Evolutionary conservation across 2,888 invertebrate genomes (phyloP).

Genomic region (Morpho achilles): DNA sequence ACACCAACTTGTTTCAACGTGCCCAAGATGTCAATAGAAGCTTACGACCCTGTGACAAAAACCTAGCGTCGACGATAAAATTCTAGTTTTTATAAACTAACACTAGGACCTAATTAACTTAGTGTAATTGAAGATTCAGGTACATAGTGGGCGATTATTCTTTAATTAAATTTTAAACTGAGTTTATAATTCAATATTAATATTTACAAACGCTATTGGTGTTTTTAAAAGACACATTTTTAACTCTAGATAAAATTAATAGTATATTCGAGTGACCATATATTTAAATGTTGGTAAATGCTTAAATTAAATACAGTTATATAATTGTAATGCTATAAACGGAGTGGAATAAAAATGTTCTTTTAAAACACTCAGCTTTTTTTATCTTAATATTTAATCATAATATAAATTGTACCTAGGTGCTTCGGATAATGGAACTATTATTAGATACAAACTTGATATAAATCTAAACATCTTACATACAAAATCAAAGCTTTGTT

Average conservation of each 20-base stretch:
- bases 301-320: too few relatives aligned
- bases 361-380: constrained; percentile 21
- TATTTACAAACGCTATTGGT: constrained; percentile 55
- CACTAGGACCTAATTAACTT: constrained; percentile 55
- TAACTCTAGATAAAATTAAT: constrained; percentile 1
- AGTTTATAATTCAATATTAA: constrained; percentile 40
- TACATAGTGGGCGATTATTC: constrained; percentile 69
- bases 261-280: neutral
- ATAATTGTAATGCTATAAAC: constrained; percentile 1
- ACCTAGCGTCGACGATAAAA: constrained; percentile 66
- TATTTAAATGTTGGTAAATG: neutral
- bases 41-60: constrained; percentile 68
- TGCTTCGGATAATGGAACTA: constrained; percentile 39
- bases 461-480: neutral
- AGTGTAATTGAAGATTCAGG: constrained; percentile 77
- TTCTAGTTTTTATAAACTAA: constrained; percentile 66
- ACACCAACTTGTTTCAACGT: constrained; percentile 34
- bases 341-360: constrained; percentile 10
- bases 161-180: constrained; percentile 45
- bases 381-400: constrained; percentile 39
- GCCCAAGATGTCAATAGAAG: constrained; percentile 35
- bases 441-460: constrained; percentile 19
- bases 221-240: constrained; percentile 39
- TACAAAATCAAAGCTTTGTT: too few relatives aligned
- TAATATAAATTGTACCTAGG: constrained; percentile 63